Evolutionary conservation across 2,888 invertebrate species (phyloP).

Genomic region (Patella ulyssiponensis): DNA sequence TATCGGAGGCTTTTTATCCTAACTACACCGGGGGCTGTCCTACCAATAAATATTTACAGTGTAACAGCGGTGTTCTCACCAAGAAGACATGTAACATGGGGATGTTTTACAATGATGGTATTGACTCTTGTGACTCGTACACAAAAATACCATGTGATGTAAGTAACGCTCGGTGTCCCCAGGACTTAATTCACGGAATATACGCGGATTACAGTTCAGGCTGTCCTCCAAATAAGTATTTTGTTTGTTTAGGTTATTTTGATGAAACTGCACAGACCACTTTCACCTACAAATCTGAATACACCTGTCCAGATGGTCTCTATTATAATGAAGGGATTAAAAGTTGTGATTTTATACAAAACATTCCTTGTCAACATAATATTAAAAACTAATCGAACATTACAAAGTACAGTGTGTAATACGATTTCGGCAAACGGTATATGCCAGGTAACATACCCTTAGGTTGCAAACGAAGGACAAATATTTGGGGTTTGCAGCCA

Average conservation of each 20-base stretch:
- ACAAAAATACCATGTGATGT: constrained; percentile 10
- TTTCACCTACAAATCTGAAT: neutral
- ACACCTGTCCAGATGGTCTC: neutral
- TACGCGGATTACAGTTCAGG: neutral
- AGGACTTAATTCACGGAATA: neutral
- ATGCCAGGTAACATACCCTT: no score
- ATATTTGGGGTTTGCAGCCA: no score
- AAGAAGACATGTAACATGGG: neutral
- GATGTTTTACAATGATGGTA: constrained; percentile 17
- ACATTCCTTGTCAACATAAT: neutral
- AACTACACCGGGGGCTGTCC: constrained; percentile 14
- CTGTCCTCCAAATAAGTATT: constrained; percentile 3
- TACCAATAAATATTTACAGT: constrained; percentile 7
- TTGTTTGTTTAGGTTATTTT: neutral
- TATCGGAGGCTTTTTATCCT: neutral
- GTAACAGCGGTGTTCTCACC: neutral
- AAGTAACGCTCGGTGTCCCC: neutral
- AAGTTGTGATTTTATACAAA: constrained; percentile 6
- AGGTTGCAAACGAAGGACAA: no score
- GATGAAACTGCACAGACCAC: neutral
- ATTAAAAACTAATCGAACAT: neutral
- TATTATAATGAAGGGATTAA: constrained; percentile 10
- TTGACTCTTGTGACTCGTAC: constrained; percentile 2
- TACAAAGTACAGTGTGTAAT: no score
- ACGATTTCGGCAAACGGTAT: no score